phyloP scores from a whole-genome alignment of 2,888 invertebrate species.

The Aphelenchoides bicaudatus region DNA sequence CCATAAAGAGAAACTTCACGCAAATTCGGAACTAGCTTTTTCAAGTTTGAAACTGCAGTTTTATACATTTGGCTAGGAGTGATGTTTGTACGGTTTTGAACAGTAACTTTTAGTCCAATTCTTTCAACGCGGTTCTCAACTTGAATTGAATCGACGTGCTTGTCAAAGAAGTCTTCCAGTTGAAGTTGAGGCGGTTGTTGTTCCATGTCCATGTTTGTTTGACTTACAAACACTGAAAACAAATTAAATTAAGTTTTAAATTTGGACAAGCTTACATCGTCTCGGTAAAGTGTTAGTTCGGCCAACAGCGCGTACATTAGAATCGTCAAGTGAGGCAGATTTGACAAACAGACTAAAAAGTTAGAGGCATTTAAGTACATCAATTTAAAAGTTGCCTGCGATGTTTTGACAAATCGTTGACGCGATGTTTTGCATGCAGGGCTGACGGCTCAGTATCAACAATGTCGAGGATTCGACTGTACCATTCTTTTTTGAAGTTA shows the following conservation, averaged over 20 bases:
- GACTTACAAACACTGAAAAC: conserved; percentile 2
- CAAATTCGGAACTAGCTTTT: neutral
- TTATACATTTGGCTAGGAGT: neutral
- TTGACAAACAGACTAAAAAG: neutral
- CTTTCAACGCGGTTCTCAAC: neutral
- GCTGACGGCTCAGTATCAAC: neutral
- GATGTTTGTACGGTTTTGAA: neutral
- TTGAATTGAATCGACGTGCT: conserved; percentile 2
- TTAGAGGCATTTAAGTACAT: too few species aligned
- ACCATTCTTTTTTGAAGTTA: conserved; percentile 2
- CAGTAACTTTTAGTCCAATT: neutral
- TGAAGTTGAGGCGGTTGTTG: conserved; percentile 4
- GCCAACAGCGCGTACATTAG: neutral
- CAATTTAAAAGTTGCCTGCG: too few species aligned
- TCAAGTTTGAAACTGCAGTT: neutral
- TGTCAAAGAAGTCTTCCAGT: conserved; percentile 9
- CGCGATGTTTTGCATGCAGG: neutral
- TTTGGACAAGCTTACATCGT: neutral
- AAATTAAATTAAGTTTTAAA: neutral
- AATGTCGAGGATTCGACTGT: neutral
- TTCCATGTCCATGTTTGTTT: conserved; percentile 8
- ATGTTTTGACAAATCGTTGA: conserved; percentile 2
- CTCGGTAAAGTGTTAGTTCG: neutral
- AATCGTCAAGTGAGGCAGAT: neutral
- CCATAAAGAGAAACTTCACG: neutral